These are phyloP conservation scores for Gadopsis bispinosus DNA, from an alignment of 2,797 vertebrate species.

Conservation along the genomic window DNA sequence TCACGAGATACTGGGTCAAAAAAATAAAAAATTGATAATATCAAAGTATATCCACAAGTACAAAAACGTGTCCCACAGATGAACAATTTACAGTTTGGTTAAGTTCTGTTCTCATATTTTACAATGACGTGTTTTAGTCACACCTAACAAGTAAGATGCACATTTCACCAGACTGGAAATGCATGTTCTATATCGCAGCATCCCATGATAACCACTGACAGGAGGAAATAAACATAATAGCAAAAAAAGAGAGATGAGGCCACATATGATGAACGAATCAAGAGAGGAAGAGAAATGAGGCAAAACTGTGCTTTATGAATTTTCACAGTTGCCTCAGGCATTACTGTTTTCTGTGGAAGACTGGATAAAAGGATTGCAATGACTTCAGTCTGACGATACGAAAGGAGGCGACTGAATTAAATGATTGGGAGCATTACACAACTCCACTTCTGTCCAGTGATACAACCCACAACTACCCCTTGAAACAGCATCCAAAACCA, in stretches of 20 bases:
- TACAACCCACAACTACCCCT: slow-evolving; percentile 16
- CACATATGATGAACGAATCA: slow-evolving; percentile 13
- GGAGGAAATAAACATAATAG: background rate
- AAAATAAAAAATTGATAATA: background rate
- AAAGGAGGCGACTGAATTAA: slow-evolving; percentile 53
- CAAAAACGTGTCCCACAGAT: background rate
- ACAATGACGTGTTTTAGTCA: background rate
- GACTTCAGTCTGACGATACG: slow-evolving; percentile 17
- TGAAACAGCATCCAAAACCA: slow-evolving; percentile 9
- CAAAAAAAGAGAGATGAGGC: background rate
- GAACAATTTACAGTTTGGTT: background rate
- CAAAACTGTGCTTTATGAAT: slow-evolving; percentile 15
- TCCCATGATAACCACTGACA: background rate
- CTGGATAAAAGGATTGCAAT: slow-evolving; percentile 34
- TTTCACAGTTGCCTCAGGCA: background rate
- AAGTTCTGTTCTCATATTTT: background rate
- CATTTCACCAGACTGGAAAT: background rate
- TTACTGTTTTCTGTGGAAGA: slow-evolving; percentile 8
- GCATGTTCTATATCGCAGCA: background rate
- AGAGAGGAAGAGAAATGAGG: slow-evolving; percentile 6
- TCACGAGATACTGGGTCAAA: background rate
- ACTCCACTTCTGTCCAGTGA: slow-evolving; percentile 32
- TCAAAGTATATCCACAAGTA: no score
- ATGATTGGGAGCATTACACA: slow-evolving; percentile 52
- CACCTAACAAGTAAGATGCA: slow-evolving; percentile 1